Base-by-base conservation (phyloP, 2,113 vertebrate species). In the Percina caprodes region DNA sequence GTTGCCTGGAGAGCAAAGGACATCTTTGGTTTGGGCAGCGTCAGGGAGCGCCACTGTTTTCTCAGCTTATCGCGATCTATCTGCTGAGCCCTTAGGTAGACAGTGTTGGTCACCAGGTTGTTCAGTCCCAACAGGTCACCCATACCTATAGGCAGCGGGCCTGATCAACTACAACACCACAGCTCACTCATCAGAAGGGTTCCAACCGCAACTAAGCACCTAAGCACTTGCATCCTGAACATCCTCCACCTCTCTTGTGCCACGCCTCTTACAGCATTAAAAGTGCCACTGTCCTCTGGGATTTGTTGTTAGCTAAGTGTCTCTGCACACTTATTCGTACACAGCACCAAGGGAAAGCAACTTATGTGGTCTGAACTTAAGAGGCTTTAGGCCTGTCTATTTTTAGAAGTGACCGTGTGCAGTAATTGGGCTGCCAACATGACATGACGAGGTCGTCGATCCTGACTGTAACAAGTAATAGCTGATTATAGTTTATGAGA, bases 41-140 rank as follows among this genome's bases (percentile, higher is more conserved):
- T 84, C 69, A 97, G 89, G 70, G 92, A 94, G 10, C 61, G 88
- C 21, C 96, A 95, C 19, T 92, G 91, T 86, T 94, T 96, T 79
- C 93, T 96, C 92, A 97, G 92, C 86, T 97, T 95, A 19, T 83
- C 95, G 69, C 74, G 65, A 23, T 96, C 94, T 0, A 89, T 87
- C 0, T 96, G 94, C 87, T 97, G 95, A 76, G 96, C 97, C 84
- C 95, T 96, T 63, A 98, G 94, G 88, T 97, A 97, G 85, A 96
- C 95, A 0, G 96, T 97, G 93, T 98, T 98, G 92, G 96, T 96
- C 84, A 98, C 97, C 88, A 98, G 92, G 86, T 96, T 97, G 88
- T 97, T 96, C 54, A 99, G 93, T 46, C 94, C 96, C 82, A 94
- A 94, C 95, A 96, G 93, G 88, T 99, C 96, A 91, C 90, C 95